Conservation (phyloP, 2,797 vertebrate species). For the Ctenosaura bakeri region DNA sequence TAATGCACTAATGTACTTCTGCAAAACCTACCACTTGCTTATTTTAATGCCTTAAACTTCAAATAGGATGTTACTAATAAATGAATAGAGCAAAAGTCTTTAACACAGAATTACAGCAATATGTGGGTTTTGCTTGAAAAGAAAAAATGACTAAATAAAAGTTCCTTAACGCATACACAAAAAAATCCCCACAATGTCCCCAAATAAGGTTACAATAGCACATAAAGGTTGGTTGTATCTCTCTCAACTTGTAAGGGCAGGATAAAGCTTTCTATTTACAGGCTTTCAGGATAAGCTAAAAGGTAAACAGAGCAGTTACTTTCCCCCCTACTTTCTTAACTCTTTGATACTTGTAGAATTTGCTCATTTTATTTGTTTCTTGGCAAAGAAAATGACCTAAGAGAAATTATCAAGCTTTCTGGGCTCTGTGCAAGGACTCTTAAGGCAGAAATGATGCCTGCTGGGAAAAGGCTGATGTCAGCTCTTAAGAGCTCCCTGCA, state of each 20-base stretch:
- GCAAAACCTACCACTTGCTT: not conserved
- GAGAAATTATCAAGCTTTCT: slow-evolving; percentile 79
- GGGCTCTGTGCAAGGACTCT: slow-evolving; percentile 76
- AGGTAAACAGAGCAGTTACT: not conserved
- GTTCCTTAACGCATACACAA: not conserved
- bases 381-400: slow-evolving; percentile 78
- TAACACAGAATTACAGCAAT: not conserved
- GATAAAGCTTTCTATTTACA: rapidly evolving
- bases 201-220: not conserved
- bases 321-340: slow-evolving; percentile 68
- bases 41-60: not conserved
- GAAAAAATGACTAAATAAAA: not conserved
- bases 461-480: slow-evolving; percentile 88
- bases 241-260: not conserved
- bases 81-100: not conserved
- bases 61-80: not conserved
- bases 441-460: slow-evolving; percentile 78
- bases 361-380: slow-evolving; percentile 57
- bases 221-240: not conserved
- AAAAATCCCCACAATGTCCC: not conserved
- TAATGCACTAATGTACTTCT: not conserved
- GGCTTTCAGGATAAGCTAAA: not conserved
- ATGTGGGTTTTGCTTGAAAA: not conserved
- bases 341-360: slow-evolving; percentile 64
- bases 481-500: slow-evolving; percentile 85